Percentiles rank a stretch among this genome's conserved stretches.
These are phyloP conservation scores for Menidia beryllina DNA, from an alignment of 2,113 vertebrate genomes.

Conservation along the genomic window DNA sequence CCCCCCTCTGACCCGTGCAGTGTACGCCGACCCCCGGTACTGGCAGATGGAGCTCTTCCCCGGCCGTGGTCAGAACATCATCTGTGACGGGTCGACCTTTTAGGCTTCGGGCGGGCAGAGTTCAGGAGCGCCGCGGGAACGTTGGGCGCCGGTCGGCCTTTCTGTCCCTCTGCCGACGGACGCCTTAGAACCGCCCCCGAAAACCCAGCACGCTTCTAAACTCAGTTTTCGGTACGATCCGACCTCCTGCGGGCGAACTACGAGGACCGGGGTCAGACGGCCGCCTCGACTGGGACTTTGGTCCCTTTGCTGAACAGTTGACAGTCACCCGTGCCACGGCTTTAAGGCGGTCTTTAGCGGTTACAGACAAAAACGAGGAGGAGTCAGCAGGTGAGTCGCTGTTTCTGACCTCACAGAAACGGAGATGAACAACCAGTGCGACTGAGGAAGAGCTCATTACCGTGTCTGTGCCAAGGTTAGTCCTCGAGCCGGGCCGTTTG, in stretches of 20 bases:
- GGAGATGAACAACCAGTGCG: neutral
- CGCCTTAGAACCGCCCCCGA: slow-evolving; percentile 47
- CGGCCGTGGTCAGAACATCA: slow-evolving; percentile 77
- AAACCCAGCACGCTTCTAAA: slow-evolving; percentile 16
- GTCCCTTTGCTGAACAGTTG: neutral
- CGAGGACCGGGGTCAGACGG: neutral
- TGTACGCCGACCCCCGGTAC: slow-evolving; percentile 80
- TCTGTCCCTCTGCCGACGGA: slow-evolving; percentile 35
- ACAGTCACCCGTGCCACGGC: slow-evolving; percentile 40
- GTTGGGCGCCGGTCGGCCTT: slow-evolving; percentile 14
- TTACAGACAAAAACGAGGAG: neutral
- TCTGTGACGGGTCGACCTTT: slow-evolving; percentile 78
- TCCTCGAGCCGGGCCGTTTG: neutral
- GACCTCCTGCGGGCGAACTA: neutral
- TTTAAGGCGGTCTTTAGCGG: slow-evolving; percentile 24
- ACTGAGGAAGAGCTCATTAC: neutral
- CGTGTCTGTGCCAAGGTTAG: neutral
- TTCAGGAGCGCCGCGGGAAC: slow-evolving; percentile 3
- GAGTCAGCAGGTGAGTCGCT: slow-evolving; percentile 1
- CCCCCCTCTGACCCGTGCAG: slow-evolving; percentile 49
- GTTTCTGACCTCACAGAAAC: too few relatives aligned
- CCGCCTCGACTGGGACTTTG: slow-evolving; percentile 18
- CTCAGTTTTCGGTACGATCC: neutral
- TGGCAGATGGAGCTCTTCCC: slow-evolving; percentile 84
- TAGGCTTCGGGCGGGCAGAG: slow-evolving; percentile 35